Conservation (phyloP, 2,797 vertebrate species). For the Rhincodon typus region DNA sequence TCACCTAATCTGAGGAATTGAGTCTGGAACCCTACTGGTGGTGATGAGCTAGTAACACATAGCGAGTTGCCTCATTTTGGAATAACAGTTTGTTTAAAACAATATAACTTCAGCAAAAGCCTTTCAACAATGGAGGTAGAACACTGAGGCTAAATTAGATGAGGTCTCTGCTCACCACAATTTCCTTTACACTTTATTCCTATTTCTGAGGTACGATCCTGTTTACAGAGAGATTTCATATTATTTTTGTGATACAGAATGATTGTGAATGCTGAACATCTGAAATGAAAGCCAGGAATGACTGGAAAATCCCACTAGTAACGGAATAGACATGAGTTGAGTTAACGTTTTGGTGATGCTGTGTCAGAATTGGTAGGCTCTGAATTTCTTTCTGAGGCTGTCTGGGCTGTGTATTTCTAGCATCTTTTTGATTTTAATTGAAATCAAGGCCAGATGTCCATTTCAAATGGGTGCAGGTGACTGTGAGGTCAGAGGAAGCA, state of each 20-base stretch:
- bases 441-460: no score
- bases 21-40: not conserved
- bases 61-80: not conserved
- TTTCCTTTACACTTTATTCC: no score
- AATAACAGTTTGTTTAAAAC: no score
- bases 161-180: no score
- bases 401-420: not conserved
- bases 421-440: not conserved
- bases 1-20: not conserved
- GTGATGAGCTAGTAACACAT: no score
- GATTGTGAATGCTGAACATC: not conserved
- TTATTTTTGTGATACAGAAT: no score
- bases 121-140: no score
- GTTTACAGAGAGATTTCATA: no score
- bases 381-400: not conserved
- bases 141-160: no score
- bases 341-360: not conserved
- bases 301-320: not conserved
- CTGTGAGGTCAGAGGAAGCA: not conserved
- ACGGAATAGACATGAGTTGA: not conserved
- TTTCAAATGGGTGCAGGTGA: no score
- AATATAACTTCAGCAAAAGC: no score
- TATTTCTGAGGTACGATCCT: no score
- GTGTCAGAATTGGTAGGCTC: not conserved
- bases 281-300: not conserved